These are phyloP conservation scores for Tricholaema leucomelas DNA, from an alignment of 2,113 vertebrate species.

Conservation along the genomic window DNA sequence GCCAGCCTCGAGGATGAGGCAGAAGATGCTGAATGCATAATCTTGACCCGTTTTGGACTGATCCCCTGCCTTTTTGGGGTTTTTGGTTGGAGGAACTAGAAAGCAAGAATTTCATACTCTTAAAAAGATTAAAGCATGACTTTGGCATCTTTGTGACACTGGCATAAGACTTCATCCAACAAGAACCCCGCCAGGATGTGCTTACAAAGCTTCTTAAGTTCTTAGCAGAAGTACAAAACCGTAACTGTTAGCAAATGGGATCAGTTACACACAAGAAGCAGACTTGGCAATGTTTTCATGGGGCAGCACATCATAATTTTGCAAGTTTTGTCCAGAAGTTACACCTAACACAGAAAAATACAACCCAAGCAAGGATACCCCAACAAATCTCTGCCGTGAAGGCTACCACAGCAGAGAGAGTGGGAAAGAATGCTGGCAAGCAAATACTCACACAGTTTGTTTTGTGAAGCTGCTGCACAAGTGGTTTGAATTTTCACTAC, in stretches of 20 bases:
- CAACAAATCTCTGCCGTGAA: not conserved
- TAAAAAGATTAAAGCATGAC: not conserved
- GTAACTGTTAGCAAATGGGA: not conserved
- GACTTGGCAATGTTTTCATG: not conserved
- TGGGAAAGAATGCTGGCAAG: not conserved
- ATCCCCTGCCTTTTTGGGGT: not conserved
- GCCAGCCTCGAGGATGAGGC: not conserved
- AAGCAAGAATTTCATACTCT: slow-evolving; percentile 5
- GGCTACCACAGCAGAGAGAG: not conserved
- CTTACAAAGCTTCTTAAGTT: slow-evolving; percentile 6
- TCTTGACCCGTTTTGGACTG: not conserved
- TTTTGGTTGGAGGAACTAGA: not conserved
- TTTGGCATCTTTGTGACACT: not conserved
- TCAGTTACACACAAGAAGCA: not conserved
- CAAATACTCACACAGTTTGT: not conserved
- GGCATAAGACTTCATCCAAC: not conserved
- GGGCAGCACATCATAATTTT: not conserved
- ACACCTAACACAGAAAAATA: not conserved
- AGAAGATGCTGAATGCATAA: not conserved
- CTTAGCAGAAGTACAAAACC: not conserved
- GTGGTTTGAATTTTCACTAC: not conserved
- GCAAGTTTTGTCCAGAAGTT: not conserved
- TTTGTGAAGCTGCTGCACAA: not conserved
- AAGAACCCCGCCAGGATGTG: not conserved
- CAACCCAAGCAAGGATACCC: too few relatives aligned